These are phyloP conservation scores for Karalla daura DNA, from an alignment of 2,797 vertebrate species.

Conservation along the genomic window DNA sequence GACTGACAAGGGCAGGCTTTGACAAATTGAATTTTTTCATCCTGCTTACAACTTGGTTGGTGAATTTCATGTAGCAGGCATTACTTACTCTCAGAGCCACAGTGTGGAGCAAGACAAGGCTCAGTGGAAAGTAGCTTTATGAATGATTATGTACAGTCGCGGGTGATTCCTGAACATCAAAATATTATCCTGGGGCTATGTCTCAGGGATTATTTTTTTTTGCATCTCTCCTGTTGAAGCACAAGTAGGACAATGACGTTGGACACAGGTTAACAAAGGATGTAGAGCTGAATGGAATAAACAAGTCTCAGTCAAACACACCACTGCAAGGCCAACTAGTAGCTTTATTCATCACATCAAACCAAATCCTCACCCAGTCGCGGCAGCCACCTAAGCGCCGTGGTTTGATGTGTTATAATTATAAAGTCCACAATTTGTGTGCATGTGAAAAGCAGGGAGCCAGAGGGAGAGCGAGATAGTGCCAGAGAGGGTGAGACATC, in stretches of 20 bases:
- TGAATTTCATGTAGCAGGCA: slow-evolving; percentile 47
- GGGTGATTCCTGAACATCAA: slow-evolving; percentile 23
- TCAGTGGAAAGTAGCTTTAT: slow-evolving; percentile 9
- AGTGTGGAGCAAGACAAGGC: slow-evolving; percentile 26
- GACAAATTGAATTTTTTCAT: slow-evolving; percentile 70
- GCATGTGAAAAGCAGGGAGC: neutral
- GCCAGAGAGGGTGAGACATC: slow-evolving; percentile 15
- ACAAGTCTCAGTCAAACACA: neutral
- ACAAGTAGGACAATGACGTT: neutral
- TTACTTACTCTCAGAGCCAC: slow-evolving; percentile 36
- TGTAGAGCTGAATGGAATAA: neutral
- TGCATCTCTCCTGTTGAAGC: neutral
- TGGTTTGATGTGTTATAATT: slow-evolving; percentile 48
- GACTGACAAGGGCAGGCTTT: slow-evolving; percentile 57
- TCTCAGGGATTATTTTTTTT: slow-evolving; percentile 9
- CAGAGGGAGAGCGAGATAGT: neutral
- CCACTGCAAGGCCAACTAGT: neutral
- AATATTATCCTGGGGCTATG: neutral
- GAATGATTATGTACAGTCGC: slow-evolving; percentile 19
- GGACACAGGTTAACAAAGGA: neutral
- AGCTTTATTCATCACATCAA: slow-evolving; percentile 34
- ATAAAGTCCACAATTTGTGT: slow-evolving; percentile 32
- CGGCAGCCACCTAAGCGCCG: slow-evolving; percentile 25
- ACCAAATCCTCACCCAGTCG: slow-evolving; percentile 21
- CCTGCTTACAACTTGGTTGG: slow-evolving; percentile 54